Evolutionary conservation across 1,140 invertebrate genomes (phyloP).

Genomic region (Centruroides sculpturatus): DNA sequence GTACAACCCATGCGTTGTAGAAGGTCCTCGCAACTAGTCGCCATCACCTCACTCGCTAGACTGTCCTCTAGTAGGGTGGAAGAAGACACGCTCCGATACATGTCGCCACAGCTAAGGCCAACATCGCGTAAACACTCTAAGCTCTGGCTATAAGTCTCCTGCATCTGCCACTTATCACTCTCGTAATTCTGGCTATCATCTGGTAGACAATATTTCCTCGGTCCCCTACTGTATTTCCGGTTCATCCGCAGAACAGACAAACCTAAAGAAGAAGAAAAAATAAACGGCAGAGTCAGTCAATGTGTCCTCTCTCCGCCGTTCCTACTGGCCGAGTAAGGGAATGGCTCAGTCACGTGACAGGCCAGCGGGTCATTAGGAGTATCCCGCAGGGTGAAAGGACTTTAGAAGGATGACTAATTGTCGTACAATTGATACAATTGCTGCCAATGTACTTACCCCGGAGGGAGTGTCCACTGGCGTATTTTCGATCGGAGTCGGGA

Average conservation of each 20-base stretch:
- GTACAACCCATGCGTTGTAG: background rate
- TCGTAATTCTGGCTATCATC: background rate
- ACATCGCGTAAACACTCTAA: conserved; percentile 4
- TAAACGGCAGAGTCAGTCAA: background rate
- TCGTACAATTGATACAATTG: too few relatives aligned
- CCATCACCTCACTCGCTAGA: conserved; percentile 1
- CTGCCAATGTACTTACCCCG: too few relatives aligned
- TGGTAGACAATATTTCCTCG: conserved; percentile 6
- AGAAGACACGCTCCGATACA: conserved; percentile 13
- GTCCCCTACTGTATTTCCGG: conserved; percentile 10
- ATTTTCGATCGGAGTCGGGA: too few relatives aligned
- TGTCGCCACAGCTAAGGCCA: background rate
- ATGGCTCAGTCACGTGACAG: too few relatives aligned
- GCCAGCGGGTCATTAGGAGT: too few relatives aligned
- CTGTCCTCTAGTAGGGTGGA: conserved; percentile 10
- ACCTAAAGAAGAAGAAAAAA: conserved; percentile 8
- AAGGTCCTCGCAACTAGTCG: conserved; percentile 8
- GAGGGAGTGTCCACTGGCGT: too few relatives aligned
- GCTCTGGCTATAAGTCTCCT: background rate
- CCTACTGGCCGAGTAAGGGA: too few relatives aligned
- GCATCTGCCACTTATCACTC: conserved; percentile 3
- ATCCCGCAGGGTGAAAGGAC: too few relatives aligned
- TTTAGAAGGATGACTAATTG: too few relatives aligned
- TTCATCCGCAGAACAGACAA: conserved; percentile 12
- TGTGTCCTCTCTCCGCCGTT: too few relatives aligned